Base-by-base conservation (phyloP, 2,888 invertebrate genomes). In the Phortica okadai region DNA sequence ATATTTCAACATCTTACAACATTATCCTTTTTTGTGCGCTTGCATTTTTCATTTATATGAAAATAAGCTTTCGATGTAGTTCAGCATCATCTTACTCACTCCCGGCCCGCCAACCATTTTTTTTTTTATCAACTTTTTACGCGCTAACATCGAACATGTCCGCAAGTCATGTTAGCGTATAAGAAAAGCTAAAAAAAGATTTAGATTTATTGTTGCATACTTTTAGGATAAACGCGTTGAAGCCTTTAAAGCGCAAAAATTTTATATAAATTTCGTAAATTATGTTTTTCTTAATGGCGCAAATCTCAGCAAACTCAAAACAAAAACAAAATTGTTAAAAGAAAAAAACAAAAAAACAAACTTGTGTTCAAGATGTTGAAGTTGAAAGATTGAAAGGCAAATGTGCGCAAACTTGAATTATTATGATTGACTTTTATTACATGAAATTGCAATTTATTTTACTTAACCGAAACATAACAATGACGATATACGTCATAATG, bases 361-460 rank as follows among this genome's bases (percentile, higher is more conserved):
- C 21, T 21, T 33, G 33, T 33, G 33, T 33, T 33, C 33, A 33
- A 33, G 33, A 6, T 33, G 33, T 33, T 41, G 41, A 64, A 64
- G 33, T 64, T 33, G 50, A 14, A 50, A 50, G 3, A 50, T 50
- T 50, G 50, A 50, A 50, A 11, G 6, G 50, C 6, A 50, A 14
- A 50, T 11, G 82, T 86, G 83, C 81, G 82, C 83, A 81, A 33
- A 14, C 14, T 85, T 88, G 86, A 87, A 86, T 82, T 87, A 87
- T 87, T 82, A 87, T 87, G 87, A 87, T 87, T 88, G 87, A 87
- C 87, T 87, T 87, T 87, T 88, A 87, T 87, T 86, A 83, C 86
- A 83, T 77, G 81, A 82, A 85, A 87, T 86, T 79, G 88, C 84
- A 83, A 87, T 87, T 88, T 87, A 88, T 87, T 87, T 88, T 84